Evolutionary conservation across 2,113 vertebrate genomes (phyloP).

Genomic region (Dolichotis patagonum): DNA sequence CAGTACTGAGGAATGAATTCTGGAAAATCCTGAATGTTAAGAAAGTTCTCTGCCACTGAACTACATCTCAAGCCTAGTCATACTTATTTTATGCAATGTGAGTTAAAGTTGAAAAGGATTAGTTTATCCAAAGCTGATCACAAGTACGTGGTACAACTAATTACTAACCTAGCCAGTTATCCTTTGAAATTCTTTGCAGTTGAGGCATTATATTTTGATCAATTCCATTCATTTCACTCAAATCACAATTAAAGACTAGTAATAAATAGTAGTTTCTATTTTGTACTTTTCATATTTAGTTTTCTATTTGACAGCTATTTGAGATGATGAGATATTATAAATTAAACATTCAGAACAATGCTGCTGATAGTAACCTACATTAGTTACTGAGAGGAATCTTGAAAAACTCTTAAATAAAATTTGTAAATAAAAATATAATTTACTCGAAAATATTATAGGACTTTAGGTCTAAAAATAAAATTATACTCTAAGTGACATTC

Average conservation of each 20-base stretch:
- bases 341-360: background rate
- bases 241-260: background rate
- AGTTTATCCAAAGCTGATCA: background rate
- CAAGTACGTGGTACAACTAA: background rate
- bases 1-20: background rate
- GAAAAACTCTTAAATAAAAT: background rate
- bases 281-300: background rate
- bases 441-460: background rate
- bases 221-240: background rate
- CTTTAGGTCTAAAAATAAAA: conserved; percentile 20
- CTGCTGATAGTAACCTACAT: background rate
- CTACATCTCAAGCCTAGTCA: background rate
- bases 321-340: background rate
- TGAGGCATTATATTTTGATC: background rate
- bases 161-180: background rate
- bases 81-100: background rate
- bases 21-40: background rate
- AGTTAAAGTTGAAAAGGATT: background rate
- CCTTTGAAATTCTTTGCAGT: background rate
- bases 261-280: background rate
- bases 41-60: background rate
- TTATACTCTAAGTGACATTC: background rate
- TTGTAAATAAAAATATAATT: background rate
- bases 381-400: background rate
- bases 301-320: background rate